Base-by-base conservation (phyloP, 2,888 invertebrate genomes). In the Parascotia fuliginaria region DNA sequence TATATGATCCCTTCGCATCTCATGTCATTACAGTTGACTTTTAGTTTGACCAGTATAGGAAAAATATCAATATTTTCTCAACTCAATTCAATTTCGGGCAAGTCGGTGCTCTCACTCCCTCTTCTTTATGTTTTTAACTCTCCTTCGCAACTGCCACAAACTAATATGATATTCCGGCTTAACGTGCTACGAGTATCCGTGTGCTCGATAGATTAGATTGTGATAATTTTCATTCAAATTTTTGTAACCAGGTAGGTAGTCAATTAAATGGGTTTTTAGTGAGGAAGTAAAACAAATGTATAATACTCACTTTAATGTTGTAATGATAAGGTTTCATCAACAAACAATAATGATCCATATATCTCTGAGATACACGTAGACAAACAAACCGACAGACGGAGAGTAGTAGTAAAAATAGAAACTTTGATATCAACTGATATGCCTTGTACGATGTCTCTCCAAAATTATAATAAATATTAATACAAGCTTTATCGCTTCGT, bases 301-400 rank as follows among this genome's bases (percentile, higher is more conserved):
- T 22, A 32, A 13, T 32, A 32, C 11, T 13, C 16, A 36, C 38
- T 42, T 38, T 29, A 31, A 31, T 39, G 37, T 44, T 44, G 37
- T 32, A 32, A 9, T n/a, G 44, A 45, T 45, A 45, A 45, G 31
- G 12, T 15, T 31, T 14, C 44, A 45, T 45, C 32, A 38, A 32
- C 44, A 45, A 45, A 45, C 44, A 45, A 7, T 27, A 45, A 38
- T 45, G 43, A 43, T 43, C 43, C 43, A 16, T 36, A n/a, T 31
- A 37, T 43, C 22, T 32, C 22, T 9, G 32, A 32, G 44, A 38
- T 45, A 45, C 38, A 38, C 32, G 31, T 38, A 15, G 12, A 9
- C 38, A 45, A 45, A 39, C 38, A 45, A 24, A 46, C 45, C 45
- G 32, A 32, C 31, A 46, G 27, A 39, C 39, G 27, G 28, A 45